Evolutionary conservation across 2,888 invertebrate species (phyloP).

Genomic region (Pemphredon lugubris): DNA sequence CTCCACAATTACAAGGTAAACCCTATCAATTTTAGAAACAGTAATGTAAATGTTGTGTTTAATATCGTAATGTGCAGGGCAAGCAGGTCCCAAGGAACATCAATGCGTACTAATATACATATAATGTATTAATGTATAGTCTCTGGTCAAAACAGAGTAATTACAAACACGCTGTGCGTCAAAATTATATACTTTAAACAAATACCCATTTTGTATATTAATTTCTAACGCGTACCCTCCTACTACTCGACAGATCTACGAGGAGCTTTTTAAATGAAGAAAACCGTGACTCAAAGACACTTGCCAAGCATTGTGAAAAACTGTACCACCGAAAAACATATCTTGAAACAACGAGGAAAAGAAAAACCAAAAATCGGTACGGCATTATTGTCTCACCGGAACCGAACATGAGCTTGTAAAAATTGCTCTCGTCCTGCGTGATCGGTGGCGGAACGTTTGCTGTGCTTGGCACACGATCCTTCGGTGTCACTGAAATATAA

Average conservation of each 20-base stretch:
- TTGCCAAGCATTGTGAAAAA: not conserved
- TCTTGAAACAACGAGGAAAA: slow-evolving; percentile 1
- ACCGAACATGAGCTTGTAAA: slow-evolving; percentile 73
- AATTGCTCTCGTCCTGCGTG: slow-evolving; percentile 71
- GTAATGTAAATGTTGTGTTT: no score
- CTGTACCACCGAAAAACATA: not conserved
- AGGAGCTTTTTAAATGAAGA: not conserved
- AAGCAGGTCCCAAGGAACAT: no score
- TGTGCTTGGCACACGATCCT: slow-evolving; percentile 25
- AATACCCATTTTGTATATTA: not conserved
- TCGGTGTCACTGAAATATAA: slow-evolving; percentile 59
- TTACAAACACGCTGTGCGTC: no score
- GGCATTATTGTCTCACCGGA: slow-evolving; percentile 67
- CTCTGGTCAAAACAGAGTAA: no score
- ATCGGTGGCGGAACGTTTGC: slow-evolving; percentile 30
- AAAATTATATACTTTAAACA: no score
- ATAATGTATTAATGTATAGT: no score
- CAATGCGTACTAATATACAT: no score
- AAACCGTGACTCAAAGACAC: not conserved
- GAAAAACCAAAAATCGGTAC: not conserved
- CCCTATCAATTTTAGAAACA: no score
- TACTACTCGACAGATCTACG: not conserved
- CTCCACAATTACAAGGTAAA: no score
- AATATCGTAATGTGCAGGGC: no score
- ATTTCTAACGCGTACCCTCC: not conserved